Evolutionary conservation across 2,113 vertebrate species (phyloP).

Genomic region (Dromas ardeola): DNA sequence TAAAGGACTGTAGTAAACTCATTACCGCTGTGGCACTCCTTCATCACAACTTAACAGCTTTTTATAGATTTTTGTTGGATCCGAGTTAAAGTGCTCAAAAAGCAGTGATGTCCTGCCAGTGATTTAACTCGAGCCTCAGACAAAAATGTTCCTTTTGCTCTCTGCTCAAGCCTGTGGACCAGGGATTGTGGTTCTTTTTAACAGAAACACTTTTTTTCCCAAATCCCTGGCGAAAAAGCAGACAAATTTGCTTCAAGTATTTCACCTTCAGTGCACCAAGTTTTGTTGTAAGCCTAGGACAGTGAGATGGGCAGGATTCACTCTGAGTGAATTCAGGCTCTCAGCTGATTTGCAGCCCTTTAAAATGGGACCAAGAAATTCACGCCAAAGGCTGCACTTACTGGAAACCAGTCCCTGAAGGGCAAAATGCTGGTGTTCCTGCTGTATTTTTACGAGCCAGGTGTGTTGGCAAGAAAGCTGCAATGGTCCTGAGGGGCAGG

Average conservation of each 20-base stretch:
- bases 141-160: conserved; percentile 53
- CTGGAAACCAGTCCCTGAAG: conserved; percentile 30
- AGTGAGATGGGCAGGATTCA: not conserved
- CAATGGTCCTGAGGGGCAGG: not conserved
- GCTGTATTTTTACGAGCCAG: conserved; percentile 45
- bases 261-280: fast-evolving
- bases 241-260: not conserved
- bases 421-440: not conserved
- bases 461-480: conserved; percentile 31
- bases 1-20: not conserved
- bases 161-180: conserved; percentile 4
- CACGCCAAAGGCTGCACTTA: not conserved
- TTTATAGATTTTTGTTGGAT: conserved; percentile 69
- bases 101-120: conserved; percentile 67
- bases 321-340: not conserved
- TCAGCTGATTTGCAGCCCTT: not conserved
- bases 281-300: not conserved
- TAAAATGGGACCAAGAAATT: not conserved
- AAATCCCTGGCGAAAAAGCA: not conserved
- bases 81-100: conserved; percentile 43
- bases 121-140: conserved; percentile 38
- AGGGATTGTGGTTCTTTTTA: not conserved
- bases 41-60: conserved; percentile 47
- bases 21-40: not conserved
- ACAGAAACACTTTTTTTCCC: not conserved